A percentile compares a stretch with the other conserved stretches of the same genome.
These are phyloP conservation scores for Xylophagus ater DNA, from an alignment of 2,888 invertebrate species.

Conservation along the genomic window DNA sequence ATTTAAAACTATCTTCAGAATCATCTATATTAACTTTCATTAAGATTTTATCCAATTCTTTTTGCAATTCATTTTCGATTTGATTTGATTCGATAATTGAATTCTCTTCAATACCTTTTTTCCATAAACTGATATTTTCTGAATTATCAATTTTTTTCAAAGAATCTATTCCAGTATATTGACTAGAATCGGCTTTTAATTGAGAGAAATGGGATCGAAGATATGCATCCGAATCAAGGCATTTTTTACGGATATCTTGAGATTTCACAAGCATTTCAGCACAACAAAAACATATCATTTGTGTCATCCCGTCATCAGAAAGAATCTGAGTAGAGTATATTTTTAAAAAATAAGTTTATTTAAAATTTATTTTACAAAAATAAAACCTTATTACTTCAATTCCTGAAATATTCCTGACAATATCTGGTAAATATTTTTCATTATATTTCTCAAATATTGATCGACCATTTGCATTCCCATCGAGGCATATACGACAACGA, in stretches of 20 bases:
- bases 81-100: neutral
- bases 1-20: neutral
- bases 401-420: constrained; percentile 7
- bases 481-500: constrained; percentile 11
- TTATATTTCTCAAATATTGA: constrained; percentile 12
- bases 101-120: too few relatives aligned
- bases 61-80: neutral
- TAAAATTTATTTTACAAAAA: too few relatives aligned
- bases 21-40: neutral
- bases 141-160: constrained; percentile 4
- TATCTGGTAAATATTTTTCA: constrained; percentile 9
- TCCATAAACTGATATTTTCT: too few relatives aligned
- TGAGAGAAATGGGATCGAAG: too few relatives aligned
- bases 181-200: too few relatives aligned
- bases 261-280: constrained; percentile 8
- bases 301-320: constrained; percentile 5
- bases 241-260: constrained; percentile 9
- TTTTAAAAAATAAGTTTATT: too few relatives aligned
- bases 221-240: constrained; percentile 9
- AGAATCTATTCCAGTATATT: too few relatives aligned
- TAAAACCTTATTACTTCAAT: constrained; percentile 12
- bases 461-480: constrained; percentile 6
- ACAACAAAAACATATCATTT: constrained; percentile 10
- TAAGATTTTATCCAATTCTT: neutral
- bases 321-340: constrained; percentile 6